Base-by-base conservation (phyloP, 2,797 vertebrate species). In the Manis pentadactyla region DNA sequence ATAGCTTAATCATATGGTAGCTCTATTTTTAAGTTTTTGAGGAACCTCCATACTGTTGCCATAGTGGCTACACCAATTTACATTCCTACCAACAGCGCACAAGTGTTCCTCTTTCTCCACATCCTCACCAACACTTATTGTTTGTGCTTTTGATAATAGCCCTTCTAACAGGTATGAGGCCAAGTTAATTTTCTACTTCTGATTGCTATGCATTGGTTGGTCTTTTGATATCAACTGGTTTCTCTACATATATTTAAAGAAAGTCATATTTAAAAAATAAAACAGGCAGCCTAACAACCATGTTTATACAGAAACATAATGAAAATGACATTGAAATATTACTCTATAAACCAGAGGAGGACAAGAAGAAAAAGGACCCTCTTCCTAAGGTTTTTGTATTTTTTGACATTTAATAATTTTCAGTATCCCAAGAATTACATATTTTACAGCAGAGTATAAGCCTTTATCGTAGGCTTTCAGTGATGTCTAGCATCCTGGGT, bases 221-320 rank as follows among this genome's bases (percentile, higher is more conserved):
- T 66, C 66, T 96, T 94, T 96, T 29, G 68, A 42, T 75, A 7
- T 85, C 63, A 90, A 81, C 39, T 63, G 13, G 19, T 57, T 51
- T 57, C 37, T 77, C 42, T 75, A 46, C 73, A 71, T 93, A 34
- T 68, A 69, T 53, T 77, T 59, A 14, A 53, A 61, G 25, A 93
- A 90, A 93, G 31, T n/a, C 17, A 25, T 95, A 49, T 77, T 97
- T 96, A 64, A 19, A 63, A 75, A 91, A 96, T 94, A 91, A 42
- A 89, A 49, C 15, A 53, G 14, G 3, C 2, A 61, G 51, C 10
- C 19, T 46, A 55, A 93, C 46, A 57, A 0, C 29, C 71, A 34
- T 49, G 55, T 78, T 92, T 77, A 46, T 12, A 46, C 6, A 63
- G 53, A 95, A 88, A 85, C 84, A 29, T 51, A 84, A 84, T 51